These are phyloP conservation scores for Lucilia sericata DNA, from an alignment of 1,140 invertebrate genomes.

Conservation along the genomic window DNA sequence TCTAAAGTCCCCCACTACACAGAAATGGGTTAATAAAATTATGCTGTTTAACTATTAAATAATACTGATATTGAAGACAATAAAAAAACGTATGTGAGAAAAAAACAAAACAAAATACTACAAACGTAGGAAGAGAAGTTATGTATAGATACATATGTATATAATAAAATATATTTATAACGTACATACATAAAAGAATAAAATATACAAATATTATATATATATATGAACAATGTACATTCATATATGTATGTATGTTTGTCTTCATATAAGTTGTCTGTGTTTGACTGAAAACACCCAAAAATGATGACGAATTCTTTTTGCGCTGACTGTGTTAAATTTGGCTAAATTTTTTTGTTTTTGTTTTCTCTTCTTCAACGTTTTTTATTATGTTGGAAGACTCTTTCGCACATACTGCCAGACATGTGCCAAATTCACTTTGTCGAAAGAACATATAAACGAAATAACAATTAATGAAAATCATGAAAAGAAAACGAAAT, in stretches of 20 bases:
- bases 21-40: background rate
- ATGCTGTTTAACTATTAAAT: background rate
- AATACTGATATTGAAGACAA: conserved; percentile 6
- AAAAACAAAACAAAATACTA: background rate
- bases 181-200: background rate
- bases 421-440: background rate
- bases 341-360: conserved; percentile 22
- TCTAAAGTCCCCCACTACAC: no score
- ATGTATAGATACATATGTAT: background rate
- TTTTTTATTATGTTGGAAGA: conserved; percentile 16
- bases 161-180: background rate
- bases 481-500: conserved; percentile 8
- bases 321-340: background rate
- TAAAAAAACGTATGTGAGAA: background rate
- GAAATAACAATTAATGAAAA: conserved; percentile 12
- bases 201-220: no score
- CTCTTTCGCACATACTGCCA: conserved; percentile 11
- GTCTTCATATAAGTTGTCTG: background rate
- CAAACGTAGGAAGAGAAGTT: background rate
- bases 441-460: background rate
- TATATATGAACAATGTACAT: background rate
- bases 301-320: conserved; percentile 18
- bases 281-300: conserved; percentile 12
- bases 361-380: background rate
- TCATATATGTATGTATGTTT: background rate